Evolutionary conservation across 2,888 invertebrate genomes (phyloP).

Genomic region (Unio pictorum): DNA sequence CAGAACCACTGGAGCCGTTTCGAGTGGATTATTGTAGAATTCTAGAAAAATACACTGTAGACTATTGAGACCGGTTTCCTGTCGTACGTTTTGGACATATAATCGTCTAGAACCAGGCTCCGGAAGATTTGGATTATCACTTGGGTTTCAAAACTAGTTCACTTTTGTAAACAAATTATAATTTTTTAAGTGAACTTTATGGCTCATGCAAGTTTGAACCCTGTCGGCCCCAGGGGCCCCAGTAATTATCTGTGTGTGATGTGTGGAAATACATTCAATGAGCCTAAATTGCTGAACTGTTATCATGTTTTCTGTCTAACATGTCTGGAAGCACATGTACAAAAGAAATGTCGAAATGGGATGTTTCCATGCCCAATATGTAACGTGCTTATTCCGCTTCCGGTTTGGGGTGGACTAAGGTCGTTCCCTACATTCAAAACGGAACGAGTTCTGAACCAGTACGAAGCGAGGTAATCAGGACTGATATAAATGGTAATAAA

Average conservation of each 20-base stretch:
- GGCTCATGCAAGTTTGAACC: conserved; percentile 17
- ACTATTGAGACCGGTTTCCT: too few relatives aligned
- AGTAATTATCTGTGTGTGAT: conserved; percentile 31
- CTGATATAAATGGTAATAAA: too few relatives aligned
- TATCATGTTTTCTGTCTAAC: conserved; percentile 33
- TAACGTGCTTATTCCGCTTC: conserved; percentile 33
- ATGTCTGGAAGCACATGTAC: conserved; percentile 26
- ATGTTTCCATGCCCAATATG: conserved; percentile 38
- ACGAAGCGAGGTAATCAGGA: not conserved
- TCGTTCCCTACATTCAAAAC: conserved; percentile 10
- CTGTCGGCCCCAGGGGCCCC: conserved; percentile 26
- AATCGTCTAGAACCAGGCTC: too few relatives aligned
- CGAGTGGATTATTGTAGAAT: too few relatives aligned
- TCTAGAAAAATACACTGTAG: too few relatives aligned
- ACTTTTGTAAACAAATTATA: too few relatives aligned
- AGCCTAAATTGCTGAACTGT: conserved; percentile 33
- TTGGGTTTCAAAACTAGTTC: too few relatives aligned
- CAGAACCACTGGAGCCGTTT: too few relatives aligned
- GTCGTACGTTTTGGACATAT: too few relatives aligned
- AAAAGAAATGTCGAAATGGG: conserved; percentile 20
- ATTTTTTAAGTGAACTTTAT: not conserved
- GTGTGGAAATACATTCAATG: conserved; percentile 17
- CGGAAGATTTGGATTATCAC: too few relatives aligned
- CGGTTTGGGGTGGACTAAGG: conserved; percentile 38
- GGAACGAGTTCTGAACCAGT: too few relatives aligned